A percentile compares a stretch with the other conserved stretches of the same genome.
Evolutionary conservation across 30 jellyfish, hydroid and myxozoan genomes (phyloP).

Genomic region (Nemopilema nomurai): DNA sequence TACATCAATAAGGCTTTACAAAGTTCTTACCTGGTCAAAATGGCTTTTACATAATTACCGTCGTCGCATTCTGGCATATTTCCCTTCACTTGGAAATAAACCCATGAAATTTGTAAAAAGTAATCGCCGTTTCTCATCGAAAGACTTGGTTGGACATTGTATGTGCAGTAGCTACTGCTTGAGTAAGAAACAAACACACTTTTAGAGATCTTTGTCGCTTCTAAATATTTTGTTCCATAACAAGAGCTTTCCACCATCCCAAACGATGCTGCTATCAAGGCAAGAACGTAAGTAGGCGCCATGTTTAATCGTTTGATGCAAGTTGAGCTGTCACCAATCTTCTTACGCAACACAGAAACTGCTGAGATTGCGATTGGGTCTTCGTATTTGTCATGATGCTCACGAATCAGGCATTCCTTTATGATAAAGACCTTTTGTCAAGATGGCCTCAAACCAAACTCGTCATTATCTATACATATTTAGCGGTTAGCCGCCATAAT

Average conservation of each 20-base stretch:
- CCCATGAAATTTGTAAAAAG: slow-evolving; percentile 8
- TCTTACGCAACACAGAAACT: not conserved
- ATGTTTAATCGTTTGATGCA: no score
- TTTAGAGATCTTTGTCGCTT: not conserved
- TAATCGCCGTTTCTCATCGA: not conserved
- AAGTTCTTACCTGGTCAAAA: not conserved
- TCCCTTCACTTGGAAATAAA: slow-evolving; percentile 18
- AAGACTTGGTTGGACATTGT: not conserved
- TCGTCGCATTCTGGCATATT: slow-evolving; percentile 14
- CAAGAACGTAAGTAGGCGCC: not conserved
- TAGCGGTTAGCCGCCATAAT: no score
- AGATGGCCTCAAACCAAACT: no score
- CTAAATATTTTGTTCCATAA: not conserved
- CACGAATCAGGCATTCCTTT: no score
- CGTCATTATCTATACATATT: no score
- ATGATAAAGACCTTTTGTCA: no score
- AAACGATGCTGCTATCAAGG: not conserved
- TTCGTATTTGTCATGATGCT: no score
- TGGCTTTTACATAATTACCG: slow-evolving; percentile 2
- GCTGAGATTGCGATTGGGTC: no score
- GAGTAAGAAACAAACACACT: not conserved
- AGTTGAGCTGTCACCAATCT: no score
- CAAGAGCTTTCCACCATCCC: not conserved
- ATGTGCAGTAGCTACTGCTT: slow-evolving; percentile 4
- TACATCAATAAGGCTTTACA: no score